These are phyloP conservation scores for Pteropus alecto DNA, from an alignment of 2,113 vertebrate species.

Conservation along the genomic window DNA sequence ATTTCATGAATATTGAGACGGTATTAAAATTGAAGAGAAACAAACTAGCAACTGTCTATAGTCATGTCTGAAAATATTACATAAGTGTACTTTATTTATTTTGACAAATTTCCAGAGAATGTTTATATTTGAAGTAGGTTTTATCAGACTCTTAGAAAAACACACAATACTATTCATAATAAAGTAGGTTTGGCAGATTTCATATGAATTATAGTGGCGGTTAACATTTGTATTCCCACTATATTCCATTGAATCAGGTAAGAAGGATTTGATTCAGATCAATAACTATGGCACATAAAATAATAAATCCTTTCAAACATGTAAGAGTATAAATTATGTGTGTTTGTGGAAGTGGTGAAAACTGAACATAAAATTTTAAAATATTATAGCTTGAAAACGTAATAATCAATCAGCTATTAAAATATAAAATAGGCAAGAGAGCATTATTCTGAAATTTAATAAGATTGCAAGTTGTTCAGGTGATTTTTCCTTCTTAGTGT, in stretches of 20 bases:
- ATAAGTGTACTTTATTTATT: conserved; percentile 53
- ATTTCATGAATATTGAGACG: conserved; percentile 80
- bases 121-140: conserved; percentile 72
- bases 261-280: conserved; percentile 69
- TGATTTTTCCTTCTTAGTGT: background rate
- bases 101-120: conserved; percentile 68
- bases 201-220: conserved; percentile 56
- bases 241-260: conserved; percentile 63
- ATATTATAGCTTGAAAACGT: conserved; percentile 49
- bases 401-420: conserved; percentile 64
- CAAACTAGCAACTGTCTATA: conserved; percentile 66
- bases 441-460: conserved; percentile 44
- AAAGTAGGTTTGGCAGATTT: conserved; percentile 54
- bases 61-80: conserved; percentile 74
- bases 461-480: background rate
- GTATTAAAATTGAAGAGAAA: conserved; percentile 77
- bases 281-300: conserved; percentile 59
- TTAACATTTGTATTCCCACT: conserved; percentile 69
- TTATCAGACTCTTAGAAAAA: conserved; percentile 66
- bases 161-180: conserved; percentile 70
- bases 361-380: conserved; percentile 59
- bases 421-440: conserved; percentile 48
- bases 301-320: conserved; percentile 65
- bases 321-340: conserved; percentile 58
- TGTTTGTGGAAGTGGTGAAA: conserved; percentile 17